Base-by-base conservation (phyloP, 2,797 vertebrate genomes). In the Caiman crocodilus region DNA sequence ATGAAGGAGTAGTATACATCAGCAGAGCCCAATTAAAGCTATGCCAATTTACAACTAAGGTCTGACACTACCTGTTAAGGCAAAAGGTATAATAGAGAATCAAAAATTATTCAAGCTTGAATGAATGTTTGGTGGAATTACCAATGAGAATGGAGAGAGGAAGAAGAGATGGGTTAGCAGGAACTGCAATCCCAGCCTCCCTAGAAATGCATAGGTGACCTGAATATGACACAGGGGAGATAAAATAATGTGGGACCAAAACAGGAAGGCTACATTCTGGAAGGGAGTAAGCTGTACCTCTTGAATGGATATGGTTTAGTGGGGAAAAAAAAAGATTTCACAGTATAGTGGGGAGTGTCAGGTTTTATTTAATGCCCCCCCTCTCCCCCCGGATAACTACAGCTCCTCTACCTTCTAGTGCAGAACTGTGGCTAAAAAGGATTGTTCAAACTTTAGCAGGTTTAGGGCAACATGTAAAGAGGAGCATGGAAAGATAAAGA, bases 201-300 rank as follows among this genome's bases (percentile, higher is more conserved):
- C 7, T 35, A 69, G 65, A 69, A 30, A 69, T 20, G 28, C 20
- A 69, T 4, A 21, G 18, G 18, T 69, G 11, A n/a, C 65, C 13
- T 30, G 32, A 35, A 32, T 23, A 3, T 4, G 4, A 10, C 0
- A n/a, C 3, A 5, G 17, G 16, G n/a, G 28, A 65, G 8, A 4
- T 75, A 14, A 14, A 65, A 63, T 57, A 23, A 7, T 5, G 4
- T n/a, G 25, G 32, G 57, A 60, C 11, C n/a, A 50, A 56, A 25
- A 94, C 16, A 10, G 35, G 7, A 21, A 28, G 59, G 17, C 59
- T 11, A 69, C 20, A 32, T n/a, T 69, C 23, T 26, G 56, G 26
- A 25, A 82, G 28, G 23, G 28, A 76, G 65, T 30, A 26, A 77
- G 1, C 18, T 30, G 26, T 69, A 10, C 1, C 15, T 25, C 6